Base-by-base conservation (phyloP, 2,888 invertebrate species). In the Sthenelais limicola region DNA sequence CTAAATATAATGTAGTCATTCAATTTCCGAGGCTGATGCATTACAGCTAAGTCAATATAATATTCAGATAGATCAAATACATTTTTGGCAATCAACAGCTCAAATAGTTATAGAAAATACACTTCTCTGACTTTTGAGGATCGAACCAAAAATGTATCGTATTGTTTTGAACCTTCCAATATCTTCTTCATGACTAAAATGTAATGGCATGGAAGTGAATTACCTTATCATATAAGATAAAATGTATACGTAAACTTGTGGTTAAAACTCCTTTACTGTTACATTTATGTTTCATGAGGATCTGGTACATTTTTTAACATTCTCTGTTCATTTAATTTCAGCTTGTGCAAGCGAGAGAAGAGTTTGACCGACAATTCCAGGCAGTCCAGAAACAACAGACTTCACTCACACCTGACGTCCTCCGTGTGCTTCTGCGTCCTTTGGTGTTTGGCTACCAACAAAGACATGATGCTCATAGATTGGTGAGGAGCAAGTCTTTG, bases 381-480 rank as follows among this genome's bases (percentile, higher is more conserved):
- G 74, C 74, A 24, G 68, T 80, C 12, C 71, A 78, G n/a, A 82
- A 80, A 56, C 78, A 30, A 24, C 58, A 47, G 1, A 26, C 26
- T 15, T 26, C 47, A 24, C 9, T 62, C 26, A 48, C 47, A 35
- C 28, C 26, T 4, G 33, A 4, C 49, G n/a, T 28, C 18, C 58
- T 71, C 18, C 33, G 47, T 32, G 28, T 15, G 24, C 47, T 71
- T 1, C 48, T 62, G 7, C 58, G 71, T 3, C 62, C 47, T 3
- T 89, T 96, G 52, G 87, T 94, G 78, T 94, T 94, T 86, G 95
- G 95, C 87, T 95, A 93, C 87, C 90, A 92, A 85, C 89, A 90
- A 68, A 89, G 89, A 71, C 88, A 90, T 78, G 95, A 96, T 90
- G 90, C 90, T 78, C 89, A 89, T 66, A 90, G 93, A 88, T 88